phyloP scores from a whole-genome alignment of 2,113 vertebrate genomes.

The Prinia subflava region DNA sequence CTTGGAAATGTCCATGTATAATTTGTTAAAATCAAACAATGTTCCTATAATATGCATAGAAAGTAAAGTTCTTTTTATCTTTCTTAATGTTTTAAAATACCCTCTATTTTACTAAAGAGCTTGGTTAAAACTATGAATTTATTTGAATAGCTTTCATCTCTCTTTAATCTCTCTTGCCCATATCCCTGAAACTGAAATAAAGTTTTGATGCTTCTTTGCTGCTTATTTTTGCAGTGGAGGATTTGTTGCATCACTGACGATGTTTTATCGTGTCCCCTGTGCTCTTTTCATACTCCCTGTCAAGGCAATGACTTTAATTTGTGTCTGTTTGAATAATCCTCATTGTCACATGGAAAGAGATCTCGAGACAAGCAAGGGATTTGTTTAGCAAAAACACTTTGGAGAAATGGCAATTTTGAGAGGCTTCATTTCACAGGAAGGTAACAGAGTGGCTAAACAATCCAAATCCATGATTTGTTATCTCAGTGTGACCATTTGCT shows the following conservation, averaged over 20 bases:
- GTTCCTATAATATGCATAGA: background rate
- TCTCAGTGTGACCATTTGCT: background rate
- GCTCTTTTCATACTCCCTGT: background rate
- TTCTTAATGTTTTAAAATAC: background rate
- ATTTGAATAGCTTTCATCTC: background rate
- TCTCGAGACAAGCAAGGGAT: background rate
- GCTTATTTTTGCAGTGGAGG: background rate
- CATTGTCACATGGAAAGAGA: background rate
- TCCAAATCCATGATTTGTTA: background rate
- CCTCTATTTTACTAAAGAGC: background rate
- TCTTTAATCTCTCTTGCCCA: background rate
- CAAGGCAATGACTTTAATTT: background rate
- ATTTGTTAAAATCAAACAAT: background rate
- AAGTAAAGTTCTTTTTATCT: background rate
- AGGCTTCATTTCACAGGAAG: background rate
- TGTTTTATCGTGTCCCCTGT: background rate
- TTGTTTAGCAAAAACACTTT: background rate
- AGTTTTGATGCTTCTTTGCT: background rate
- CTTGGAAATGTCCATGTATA: background rate
- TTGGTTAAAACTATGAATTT: background rate
- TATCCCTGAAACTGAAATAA: background rate
- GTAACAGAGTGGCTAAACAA: background rate
- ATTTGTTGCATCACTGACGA: background rate
- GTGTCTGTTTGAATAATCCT: background rate
- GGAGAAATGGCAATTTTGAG: background rate